phyloP scores from a whole-genome alignment of 1,140 invertebrate genomes.

The Colletes latitarsis region DNA sequence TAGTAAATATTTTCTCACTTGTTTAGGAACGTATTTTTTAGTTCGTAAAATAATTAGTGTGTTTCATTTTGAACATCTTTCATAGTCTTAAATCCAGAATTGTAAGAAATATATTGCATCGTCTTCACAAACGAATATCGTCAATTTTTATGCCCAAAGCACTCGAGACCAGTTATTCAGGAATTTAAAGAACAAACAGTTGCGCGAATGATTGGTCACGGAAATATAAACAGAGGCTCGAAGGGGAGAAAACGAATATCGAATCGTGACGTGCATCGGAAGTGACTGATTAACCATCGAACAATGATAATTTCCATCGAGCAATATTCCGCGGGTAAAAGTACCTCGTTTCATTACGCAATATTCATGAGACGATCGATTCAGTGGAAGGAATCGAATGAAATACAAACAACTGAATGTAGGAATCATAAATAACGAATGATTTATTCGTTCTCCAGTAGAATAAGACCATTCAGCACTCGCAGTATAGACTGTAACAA shows the following conservation, averaged over 20 bases:
- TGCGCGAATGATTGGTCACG: neutral
- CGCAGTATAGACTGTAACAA: too few relatives aligned
- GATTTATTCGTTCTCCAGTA: neutral
- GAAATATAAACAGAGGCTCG: constrained; percentile 1
- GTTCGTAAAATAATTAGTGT: neutral
- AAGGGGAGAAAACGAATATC: constrained; percentile 19
- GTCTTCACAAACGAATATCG: neutral
- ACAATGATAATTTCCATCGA: constrained; percentile 24
- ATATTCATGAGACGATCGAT: constrained; percentile 24
- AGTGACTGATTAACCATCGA: constrained; percentile 35
- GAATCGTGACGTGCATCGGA: constrained; percentile 33
- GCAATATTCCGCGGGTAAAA: neutral
- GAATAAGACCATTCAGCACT: neutral
- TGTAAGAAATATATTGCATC: neutral
- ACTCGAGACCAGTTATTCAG: neutral
- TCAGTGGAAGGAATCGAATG: neutral
- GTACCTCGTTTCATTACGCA: neutral
- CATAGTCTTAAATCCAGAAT: neutral
- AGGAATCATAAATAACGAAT: neutral
- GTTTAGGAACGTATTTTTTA: too few relatives aligned
- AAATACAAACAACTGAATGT: neutral
- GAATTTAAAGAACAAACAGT: constrained; percentile 14
- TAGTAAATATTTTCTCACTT: too few relatives aligned
- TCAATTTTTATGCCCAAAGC: constrained; percentile 12
- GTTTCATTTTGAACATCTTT: neutral